These are phyloP conservation scores for Lacerta viridis DNA, from an alignment of 2,797 vertebrate species.

Conservation along the genomic window DNA sequence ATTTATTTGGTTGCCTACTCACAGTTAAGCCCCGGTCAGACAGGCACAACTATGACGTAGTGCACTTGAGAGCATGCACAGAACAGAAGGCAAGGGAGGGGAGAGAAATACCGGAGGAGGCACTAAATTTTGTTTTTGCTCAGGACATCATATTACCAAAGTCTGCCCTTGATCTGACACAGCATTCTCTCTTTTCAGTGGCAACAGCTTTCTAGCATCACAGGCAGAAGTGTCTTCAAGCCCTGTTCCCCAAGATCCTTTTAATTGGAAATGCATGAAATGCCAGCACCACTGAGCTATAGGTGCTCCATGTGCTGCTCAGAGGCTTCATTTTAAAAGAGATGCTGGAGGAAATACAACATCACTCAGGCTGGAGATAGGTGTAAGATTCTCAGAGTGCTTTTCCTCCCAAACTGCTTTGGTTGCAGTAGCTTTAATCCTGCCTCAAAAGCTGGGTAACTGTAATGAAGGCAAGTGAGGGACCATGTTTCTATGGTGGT, in stretches of 20 bases:
- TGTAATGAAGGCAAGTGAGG: background rate
- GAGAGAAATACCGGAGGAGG: too few relatives aligned
- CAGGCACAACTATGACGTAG: too few relatives aligned
- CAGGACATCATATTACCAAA: too few relatives aligned
- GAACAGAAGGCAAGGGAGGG: too few relatives aligned
- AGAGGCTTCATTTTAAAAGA: background rate
- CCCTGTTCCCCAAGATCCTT: background rate
- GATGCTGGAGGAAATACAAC: background rate
- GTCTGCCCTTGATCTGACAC: too few relatives aligned
- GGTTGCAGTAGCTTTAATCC: background rate
- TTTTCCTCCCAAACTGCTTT: background rate
- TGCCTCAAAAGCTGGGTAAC: background rate
- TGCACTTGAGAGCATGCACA: too few relatives aligned
- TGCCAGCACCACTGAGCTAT: background rate
- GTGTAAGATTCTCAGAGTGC: background rate
- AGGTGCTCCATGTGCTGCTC: background rate
- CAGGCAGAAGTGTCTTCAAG: background rate
- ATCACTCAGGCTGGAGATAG: background rate
- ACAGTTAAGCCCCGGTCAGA: too few relatives aligned
- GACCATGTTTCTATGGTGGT: background rate
- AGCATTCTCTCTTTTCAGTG: background rate
- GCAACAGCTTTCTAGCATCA: background rate
- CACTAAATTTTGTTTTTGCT: too few relatives aligned
- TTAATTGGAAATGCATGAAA: too few relatives aligned
- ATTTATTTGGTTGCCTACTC: too few relatives aligned